Evolutionary conservation across 2,888 invertebrate genomes (phyloP).

Genomic region (Philonicus albiceps): DNA sequence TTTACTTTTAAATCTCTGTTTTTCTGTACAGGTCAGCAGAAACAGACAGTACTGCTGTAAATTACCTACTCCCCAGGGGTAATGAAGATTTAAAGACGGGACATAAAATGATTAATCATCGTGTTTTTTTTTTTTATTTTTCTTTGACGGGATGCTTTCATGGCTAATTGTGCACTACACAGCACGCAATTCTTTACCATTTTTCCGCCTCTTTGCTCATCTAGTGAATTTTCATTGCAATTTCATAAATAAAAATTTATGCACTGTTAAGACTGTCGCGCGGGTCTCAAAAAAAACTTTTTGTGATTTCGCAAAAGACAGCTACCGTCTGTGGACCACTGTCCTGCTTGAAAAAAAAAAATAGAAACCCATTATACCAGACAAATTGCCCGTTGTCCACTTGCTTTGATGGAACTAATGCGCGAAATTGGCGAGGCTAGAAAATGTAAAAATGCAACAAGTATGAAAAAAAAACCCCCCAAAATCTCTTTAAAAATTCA

Average conservation of each 20-base stretch:
- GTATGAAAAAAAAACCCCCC: not conserved
- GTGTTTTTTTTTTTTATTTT: too few species aligned
- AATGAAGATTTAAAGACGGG: not conserved
- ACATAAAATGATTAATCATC: not conserved
- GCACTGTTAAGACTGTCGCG: not conserved
- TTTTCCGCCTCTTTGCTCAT: not conserved
- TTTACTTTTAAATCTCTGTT: not conserved
- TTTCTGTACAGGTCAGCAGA: not conserved
- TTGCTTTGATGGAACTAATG: not conserved
- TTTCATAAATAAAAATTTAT: not conserved
- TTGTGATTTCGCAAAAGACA: not conserved
- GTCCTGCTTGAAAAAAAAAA: not conserved
- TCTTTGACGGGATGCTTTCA: not conserved
- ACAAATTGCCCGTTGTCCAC: not conserved
- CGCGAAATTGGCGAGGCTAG: not conserved
- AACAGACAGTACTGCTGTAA: not conserved
- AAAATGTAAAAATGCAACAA: not conserved
- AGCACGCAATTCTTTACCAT: not conserved
- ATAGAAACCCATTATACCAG: not conserved
- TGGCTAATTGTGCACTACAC: not conserved
- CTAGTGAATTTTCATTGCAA: not conserved
- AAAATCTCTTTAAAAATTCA: not conserved
- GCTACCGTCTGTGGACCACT: not conserved
- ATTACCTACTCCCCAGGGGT: not conserved
- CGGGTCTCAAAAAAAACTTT: not conserved